A percentile compares a stretch with the other conserved stretches of the same genome.
Evolutionary conservation across 2,888 invertebrate species (phyloP).

Genomic region (Pachycephus smyrnensis): DNA sequence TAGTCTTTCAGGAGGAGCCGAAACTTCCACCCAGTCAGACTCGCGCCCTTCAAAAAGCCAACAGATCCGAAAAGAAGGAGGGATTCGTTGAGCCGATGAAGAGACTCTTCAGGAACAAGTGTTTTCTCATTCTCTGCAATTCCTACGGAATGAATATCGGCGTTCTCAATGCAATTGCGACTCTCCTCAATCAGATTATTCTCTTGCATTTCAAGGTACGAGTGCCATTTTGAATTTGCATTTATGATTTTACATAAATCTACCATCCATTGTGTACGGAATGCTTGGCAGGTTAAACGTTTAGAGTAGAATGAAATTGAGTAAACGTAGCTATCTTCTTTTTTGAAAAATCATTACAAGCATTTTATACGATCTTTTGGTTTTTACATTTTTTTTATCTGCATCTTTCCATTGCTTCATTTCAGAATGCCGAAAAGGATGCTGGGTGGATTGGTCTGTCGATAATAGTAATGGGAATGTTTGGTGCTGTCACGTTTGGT

Average conservation of each 20-base stretch:
- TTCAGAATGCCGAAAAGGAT: slow-evolving; percentile 69
- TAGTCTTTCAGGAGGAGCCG: slow-evolving; percentile 73
- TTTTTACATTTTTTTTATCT: neutral
- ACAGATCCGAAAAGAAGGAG: slow-evolving; percentile 31
- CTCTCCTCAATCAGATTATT: slow-evolving; percentile 70
- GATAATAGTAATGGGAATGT: slow-evolving; percentile 74
- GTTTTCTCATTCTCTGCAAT: slow-evolving; percentile 72
- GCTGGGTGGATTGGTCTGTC: slow-evolving; percentile 75
- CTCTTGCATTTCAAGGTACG: slow-evolving; percentile 65
- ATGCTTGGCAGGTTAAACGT: neutral
- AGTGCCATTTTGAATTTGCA: neutral
- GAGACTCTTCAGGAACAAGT: slow-evolving; percentile 70
- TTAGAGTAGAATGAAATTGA: neutral
- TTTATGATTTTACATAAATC: neutral
- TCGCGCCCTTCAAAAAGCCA: slow-evolving; percentile 51
- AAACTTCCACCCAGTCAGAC: slow-evolving; percentile 70
- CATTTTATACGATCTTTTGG: neutral
- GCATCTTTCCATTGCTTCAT: slow-evolving; percentile 17
- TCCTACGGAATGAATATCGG: slow-evolving; percentile 81
- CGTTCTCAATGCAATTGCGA: slow-evolving; percentile 78
- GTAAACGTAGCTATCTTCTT: too few species aligned
- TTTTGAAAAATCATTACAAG: too few species aligned
- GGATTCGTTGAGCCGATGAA: slow-evolving; percentile 59
- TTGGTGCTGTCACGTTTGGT: slow-evolving; percentile 75
- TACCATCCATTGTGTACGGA: neutral